phyloP scores from a whole-genome alignment of 1,140 invertebrate genomes.

The Sinonovacula constricta region DNA sequence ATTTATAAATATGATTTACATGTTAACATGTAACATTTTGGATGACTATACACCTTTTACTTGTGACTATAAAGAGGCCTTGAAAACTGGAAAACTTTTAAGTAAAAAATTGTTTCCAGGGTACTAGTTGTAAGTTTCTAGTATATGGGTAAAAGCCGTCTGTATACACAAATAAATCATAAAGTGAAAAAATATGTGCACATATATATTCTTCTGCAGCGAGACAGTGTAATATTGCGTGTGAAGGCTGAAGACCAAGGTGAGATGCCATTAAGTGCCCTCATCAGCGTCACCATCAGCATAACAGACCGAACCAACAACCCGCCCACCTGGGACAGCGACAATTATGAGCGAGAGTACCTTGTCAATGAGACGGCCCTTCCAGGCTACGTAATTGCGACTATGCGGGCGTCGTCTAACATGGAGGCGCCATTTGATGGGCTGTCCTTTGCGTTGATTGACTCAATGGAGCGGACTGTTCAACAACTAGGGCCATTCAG shows the following conservation, averaged over 20 bases:
- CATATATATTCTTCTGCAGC: slow-evolving; percentile 30
- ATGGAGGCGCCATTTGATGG: slow-evolving; percentile 60
- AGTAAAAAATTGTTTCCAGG: too few relatives aligned
- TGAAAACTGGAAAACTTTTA: too few relatives aligned
- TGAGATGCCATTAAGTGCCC: slow-evolving; percentile 50
- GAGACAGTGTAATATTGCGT: slow-evolving; percentile 49
- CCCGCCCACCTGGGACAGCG: slow-evolving; percentile 64
- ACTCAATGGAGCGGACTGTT: slow-evolving; percentile 57
- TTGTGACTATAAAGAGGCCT: too few relatives aligned
- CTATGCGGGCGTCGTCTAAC: slow-evolving; percentile 62
- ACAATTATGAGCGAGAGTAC: slow-evolving; percentile 60
- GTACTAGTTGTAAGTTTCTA: too few relatives aligned
- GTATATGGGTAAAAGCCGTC: too few relatives aligned
- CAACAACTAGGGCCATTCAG: slow-evolving; percentile 58
- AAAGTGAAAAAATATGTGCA: too few relatives aligned
- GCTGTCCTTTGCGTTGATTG: slow-evolving; percentile 61
- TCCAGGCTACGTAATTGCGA: slow-evolving; percentile 57
- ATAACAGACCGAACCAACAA: slow-evolving; percentile 58
- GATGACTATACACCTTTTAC: too few relatives aligned
- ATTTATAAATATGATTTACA: too few relatives aligned
- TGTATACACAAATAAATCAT: too few relatives aligned
- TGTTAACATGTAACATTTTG: too few relatives aligned
- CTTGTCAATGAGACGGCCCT: slow-evolving; percentile 62
- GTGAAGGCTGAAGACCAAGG: slow-evolving; percentile 68
- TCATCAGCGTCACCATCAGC: slow-evolving; percentile 59